phyloP scores from a whole-genome alignment of 2,888 invertebrate genomes.

The Antheraea assamensis region DNA sequence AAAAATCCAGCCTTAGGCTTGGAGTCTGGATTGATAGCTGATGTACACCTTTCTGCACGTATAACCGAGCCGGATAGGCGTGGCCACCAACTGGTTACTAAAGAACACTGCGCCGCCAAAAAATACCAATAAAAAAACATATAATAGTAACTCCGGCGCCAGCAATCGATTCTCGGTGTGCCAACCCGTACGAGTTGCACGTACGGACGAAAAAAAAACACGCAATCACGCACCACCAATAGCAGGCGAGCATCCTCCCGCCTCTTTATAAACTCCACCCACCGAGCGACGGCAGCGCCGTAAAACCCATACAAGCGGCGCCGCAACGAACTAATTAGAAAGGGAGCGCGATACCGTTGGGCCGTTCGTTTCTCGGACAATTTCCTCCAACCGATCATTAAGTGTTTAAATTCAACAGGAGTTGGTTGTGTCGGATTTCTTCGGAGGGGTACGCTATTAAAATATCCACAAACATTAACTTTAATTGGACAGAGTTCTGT shows the following conservation, averaged over 20 bases:
- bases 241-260: slow-evolving; percentile 47
- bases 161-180: slow-evolving; percentile 70
- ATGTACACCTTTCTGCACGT: slow-evolving; percentile 44
- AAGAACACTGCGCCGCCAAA: slow-evolving; percentile 75
- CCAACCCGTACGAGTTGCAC: slow-evolving; percentile 74
- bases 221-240: slow-evolving; percentile 63
- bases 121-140: slow-evolving; percentile 80
- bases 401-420: slow-evolving; percentile 81
- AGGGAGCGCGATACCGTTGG: slow-evolving; percentile 64
- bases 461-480: slow-evolving; percentile 82
- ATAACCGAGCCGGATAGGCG: slow-evolving; percentile 69
- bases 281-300: slow-evolving; percentile 60
- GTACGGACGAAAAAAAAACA: slow-evolving; percentile 73
- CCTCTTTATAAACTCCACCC: slow-evolving; percentile 57
- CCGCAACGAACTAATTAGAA: slow-evolving; percentile 65
- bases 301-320: slow-evolving; percentile 66
- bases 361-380: slow-evolving; percentile 80
- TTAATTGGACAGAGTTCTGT: slow-evolving; percentile 81
- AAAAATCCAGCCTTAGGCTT: slow-evolving; percentile 70
- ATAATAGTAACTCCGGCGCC: slow-evolving; percentile 77
- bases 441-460: slow-evolving; percentile 81
- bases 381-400: slow-evolving; percentile 82
- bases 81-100: slow-evolving; percentile 78
- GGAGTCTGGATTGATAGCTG: slow-evolving; percentile 69
- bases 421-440: slow-evolving; percentile 82